Evolutionary conservation across 1,140 invertebrate species (phyloP), one percentile per base, ranked within the genome.

Genomic region (Halyomorpha halys): DNA sequence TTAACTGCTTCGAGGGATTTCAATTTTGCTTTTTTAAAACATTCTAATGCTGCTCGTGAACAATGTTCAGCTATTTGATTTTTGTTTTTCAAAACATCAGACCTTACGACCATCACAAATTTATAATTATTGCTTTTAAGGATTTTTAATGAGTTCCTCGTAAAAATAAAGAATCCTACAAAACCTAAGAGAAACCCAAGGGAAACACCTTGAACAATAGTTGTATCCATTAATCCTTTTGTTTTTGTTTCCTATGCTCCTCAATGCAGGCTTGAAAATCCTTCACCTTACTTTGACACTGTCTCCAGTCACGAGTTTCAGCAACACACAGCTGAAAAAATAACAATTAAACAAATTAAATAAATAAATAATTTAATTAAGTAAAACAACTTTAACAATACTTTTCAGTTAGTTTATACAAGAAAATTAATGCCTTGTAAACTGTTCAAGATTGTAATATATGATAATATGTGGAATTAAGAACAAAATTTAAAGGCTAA

Each of bases 31-130:
- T 85, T 85, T 67, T 85, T 82, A 71, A 89, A 93, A 3, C 86
- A 90, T 53, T 82, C 83, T 23, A 89, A 84, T 9, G 93, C 87
- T 59, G 90, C 94, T 79, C 97, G 94, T 49, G 86, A 83, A 79
- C 92, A 95, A 75, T 95, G 94, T 4, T 93, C 90, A 34, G 89
- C 92, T 53, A 91, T 84, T 39, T 39, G 6, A 39, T 39, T 39
- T 80, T 97, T 97, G 16, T 94, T 94, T 81, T 93, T 95, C 19
- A 87, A 85, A 93, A 97, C 97, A 73, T 97, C 93, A 72, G 83
- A 91, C 72, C 92, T 79, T 3, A 95, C 87, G 23, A 94, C 86
- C 54, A 97, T 73, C 1, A 94, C 86, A 74, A 97, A 76, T 78
- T 93, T 94, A 23, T 34, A 39, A 18, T 53, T 30, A 8, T 47